These are phyloP conservation scores for Sapajus apella DNA, from an alignment of 2,113 vertebrate species.

Conservation along the genomic window DNA sequence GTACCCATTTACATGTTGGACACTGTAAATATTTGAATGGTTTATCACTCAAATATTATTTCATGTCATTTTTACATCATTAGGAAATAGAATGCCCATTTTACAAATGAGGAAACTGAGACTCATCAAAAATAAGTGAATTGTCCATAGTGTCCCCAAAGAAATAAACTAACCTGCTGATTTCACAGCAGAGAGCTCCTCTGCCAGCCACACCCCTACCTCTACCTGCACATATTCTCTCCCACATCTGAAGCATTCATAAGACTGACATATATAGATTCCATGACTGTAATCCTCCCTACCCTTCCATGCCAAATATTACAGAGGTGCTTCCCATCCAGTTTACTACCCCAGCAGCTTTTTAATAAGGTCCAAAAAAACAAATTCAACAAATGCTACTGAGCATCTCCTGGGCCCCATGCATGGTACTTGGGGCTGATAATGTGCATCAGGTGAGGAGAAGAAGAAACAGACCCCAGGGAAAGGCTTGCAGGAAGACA, in stretches of 20 bases:
- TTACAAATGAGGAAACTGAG: not conserved
- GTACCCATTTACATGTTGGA: not conserved
- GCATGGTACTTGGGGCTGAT: rapidly evolving
- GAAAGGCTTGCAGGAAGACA: too few species aligned
- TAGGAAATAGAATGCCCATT: not conserved
- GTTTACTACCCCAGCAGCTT: not conserved
- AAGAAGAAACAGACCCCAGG: not conserved
- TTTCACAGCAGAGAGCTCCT: not conserved
- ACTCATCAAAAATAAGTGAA: not conserved
- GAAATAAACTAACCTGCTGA: not conserved
- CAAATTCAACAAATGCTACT: not conserved
- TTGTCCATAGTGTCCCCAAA: not conserved
- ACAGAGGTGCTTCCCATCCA: not conserved
- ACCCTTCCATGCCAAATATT: not conserved
- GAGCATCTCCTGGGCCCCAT: not conserved
- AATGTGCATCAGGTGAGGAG: rapidly evolving
- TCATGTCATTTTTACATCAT: not conserved
- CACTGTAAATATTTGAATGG: not conserved
- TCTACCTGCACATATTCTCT: not conserved
- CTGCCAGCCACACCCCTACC: not conserved
- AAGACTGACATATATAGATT: rapidly evolving
- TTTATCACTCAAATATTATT: too few species aligned
- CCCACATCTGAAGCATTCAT: not conserved
- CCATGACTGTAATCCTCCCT: rapidly evolving
- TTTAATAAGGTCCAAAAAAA: not conserved